Evolutionary conservation across 2,113 vertebrate genomes (phyloP), one percentile per base, ranked within the genome.

Genomic region (Numida meleagris): DNA sequence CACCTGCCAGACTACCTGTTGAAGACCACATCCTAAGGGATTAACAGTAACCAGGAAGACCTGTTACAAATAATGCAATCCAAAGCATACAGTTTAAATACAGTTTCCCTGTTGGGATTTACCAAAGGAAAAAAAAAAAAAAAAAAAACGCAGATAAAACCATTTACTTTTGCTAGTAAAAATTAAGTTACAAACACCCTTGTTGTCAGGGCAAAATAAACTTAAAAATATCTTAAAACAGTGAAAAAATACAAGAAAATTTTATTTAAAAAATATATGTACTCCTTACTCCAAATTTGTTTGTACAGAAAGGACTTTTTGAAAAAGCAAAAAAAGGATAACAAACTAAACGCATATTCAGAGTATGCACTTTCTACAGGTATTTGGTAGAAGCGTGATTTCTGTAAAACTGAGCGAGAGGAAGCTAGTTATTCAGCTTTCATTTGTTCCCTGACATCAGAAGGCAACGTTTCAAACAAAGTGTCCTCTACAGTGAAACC

Each of bases 381-480:
- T 97, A 98, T 98, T 97, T 98, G 98, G 98, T 98, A 98, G 95
- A 97, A 97, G 96, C 93, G 14, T 90, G 82, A 82, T 95, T 94
- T 97, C 97, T 97, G 96, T 90, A 96, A 94, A 96, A 95, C 61
- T 50, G 71, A 95, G 85, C 12, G 53, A 94, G 96, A 93, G 74
- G 97, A 97, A 94, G 94, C 98, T 94, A 99, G 94, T 98, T 97
- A 99, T 94, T 99, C 99, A 9, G 97, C 98, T 98, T 99, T 99
- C 98, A 99, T 99, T 93, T 99, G 98, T 94, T 99, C 99, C 97
- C 98, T 98, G 97, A 99, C 90, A 50, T 99, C 99, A 83, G 98
- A 99, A 96, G 99, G 99, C 98, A 99, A 96, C 13, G 99, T 99
- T 97, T 99, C 99, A 98, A 99, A 99, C 88, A 99, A 97, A 70